Evolutionary conservation across 2,888 invertebrate genomes (phyloP).

Genomic region (Apodemia hepburni): DNA sequence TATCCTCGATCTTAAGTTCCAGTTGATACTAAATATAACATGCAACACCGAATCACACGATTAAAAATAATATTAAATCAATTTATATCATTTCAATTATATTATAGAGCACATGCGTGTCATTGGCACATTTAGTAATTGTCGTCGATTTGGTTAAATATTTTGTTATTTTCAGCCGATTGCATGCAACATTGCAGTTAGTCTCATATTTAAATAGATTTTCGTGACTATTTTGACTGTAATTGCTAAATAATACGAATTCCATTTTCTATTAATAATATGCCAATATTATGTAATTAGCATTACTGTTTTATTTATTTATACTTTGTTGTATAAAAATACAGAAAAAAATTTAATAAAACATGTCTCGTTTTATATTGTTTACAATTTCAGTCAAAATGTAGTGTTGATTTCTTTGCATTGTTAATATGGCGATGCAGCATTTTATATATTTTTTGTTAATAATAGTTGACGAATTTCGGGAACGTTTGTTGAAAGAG

Average conservation of each 20-base stretch:
- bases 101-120: slow-evolving; percentile 29
- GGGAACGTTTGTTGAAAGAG: too few species aligned
- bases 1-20: neutral
- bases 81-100: slow-evolving; percentile 24
- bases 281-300: neutral
- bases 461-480: too few species aligned
- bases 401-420: neutral
- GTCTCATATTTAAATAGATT: slow-evolving; percentile 16
- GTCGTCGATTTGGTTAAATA: slow-evolving; percentile 16
- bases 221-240: slow-evolving; percentile 11
- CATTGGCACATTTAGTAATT: slow-evolving; percentile 25
- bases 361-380: too few species aligned
- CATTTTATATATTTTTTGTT: neutral
- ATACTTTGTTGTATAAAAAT: too few species aligned
- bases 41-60: slow-evolving; percentile 28
- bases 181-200: slow-evolving; percentile 33
- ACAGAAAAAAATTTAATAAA: too few species aligned
- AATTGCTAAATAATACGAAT: slow-evolving; percentile 15
- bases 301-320: too few species aligned
- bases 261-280: neutral
- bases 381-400: slow-evolving; percentile 9
- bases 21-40: slow-evolving; percentile 21
- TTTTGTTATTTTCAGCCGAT: slow-evolving; percentile 21
- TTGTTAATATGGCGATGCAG: slow-evolving; percentile 10
- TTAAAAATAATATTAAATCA: slow-evolving; percentile 24